Percentiles rank a stretch among this genome's conserved stretches.
phyloP scores from a whole-genome alignment of 2,888 invertebrate species.

The Meandrusa payeni region DNA sequence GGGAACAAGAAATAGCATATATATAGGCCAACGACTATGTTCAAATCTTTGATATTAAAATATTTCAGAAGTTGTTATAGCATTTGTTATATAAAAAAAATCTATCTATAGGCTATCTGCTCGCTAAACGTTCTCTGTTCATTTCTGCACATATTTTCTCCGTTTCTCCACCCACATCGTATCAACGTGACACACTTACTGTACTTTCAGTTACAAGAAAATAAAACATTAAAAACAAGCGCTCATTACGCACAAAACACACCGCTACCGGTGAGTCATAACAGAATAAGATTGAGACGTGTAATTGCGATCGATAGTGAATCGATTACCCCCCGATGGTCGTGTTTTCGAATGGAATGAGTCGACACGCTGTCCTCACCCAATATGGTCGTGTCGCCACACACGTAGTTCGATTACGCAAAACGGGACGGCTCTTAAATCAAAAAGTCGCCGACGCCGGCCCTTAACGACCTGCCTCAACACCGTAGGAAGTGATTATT shows the following conservation, averaged over 20 bases:
- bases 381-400: slow-evolving; percentile 56
- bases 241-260: not conserved
- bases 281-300: slow-evolving; percentile 30
- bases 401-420: slow-evolving; percentile 58
- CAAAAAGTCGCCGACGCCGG: slow-evolving; percentile 50
- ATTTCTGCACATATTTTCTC: too few relatives aligned
- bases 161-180: too few relatives aligned
- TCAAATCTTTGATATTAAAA: too few relatives aligned
- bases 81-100: too few relatives aligned
- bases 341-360: slow-evolving; percentile 28
- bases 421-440: slow-evolving; percentile 60
- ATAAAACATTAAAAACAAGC: too few relatives aligned
- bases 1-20: too few relatives aligned
- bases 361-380: slow-evolving; percentile 39
- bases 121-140: too few relatives aligned
- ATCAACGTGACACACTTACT: too few relatives aligned
- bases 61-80: too few relatives aligned
- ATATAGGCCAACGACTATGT: too few relatives aligned
- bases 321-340: slow-evolving; percentile 37
- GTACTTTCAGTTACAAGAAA: too few relatives aligned
- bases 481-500: slow-evolving; percentile 74
- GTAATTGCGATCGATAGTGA: slow-evolving; percentile 45
- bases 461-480: slow-evolving; percentile 56
- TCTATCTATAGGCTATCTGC: too few relatives aligned
- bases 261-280: slow-evolving; percentile 2